Percentiles rank a stretch among this genome's conserved stretches.
Evolutionary conservation across 2,113 vertebrate genomes (phyloP).

Genomic region (Nycticorax nycticorax): DNA sequence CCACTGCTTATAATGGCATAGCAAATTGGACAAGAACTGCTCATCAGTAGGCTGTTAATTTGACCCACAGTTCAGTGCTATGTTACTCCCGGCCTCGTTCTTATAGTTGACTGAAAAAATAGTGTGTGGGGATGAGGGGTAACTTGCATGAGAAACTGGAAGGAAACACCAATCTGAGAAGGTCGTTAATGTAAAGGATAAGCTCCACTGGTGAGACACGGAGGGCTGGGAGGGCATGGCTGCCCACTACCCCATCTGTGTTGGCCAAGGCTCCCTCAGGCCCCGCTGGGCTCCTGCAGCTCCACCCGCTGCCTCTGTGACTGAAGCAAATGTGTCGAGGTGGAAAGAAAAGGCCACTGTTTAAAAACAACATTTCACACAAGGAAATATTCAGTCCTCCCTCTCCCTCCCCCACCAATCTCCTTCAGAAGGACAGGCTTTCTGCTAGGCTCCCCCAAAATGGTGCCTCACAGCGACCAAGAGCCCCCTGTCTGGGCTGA

Average conservation of each 20-base stretch:
- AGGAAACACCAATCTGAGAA: background rate
- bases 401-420: no score
- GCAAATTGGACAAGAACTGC: background rate
- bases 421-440: background rate
- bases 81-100: background rate
- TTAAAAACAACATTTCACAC: background rate
- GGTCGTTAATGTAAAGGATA: background rate
- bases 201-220: fast-evolving
- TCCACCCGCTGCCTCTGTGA: background rate
- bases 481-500: background rate
- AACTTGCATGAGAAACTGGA: background rate
- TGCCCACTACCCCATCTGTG: fast-evolving
- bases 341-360: background rate
- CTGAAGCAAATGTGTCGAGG: background rate
- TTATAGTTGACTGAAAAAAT: background rate
- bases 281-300: background rate
- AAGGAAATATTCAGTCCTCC: background rate
- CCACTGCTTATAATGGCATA: background rate
- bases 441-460: background rate
- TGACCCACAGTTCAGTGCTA: background rate
- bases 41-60: background rate
- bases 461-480: background rate
- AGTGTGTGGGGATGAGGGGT: background rate
- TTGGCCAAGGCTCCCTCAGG: background rate
- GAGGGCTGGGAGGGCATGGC: background rate